Evolutionary conservation across 2,113 vertebrate genomes (phyloP).

Genomic region (Aythya baeri): DNA sequence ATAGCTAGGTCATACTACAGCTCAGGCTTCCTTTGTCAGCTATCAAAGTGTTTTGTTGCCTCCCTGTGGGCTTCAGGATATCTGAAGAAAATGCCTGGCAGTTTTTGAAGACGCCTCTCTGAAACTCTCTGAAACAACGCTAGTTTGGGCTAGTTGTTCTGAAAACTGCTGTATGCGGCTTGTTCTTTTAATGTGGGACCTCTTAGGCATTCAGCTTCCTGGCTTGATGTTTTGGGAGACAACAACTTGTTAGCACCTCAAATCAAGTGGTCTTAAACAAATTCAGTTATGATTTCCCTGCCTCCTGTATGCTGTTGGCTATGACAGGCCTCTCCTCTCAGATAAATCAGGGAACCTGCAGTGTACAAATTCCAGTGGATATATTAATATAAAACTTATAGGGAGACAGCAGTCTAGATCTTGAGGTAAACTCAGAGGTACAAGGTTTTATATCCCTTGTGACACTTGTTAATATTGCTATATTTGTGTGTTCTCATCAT

Average conservation of each 20-base stretch:
- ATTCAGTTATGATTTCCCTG: neutral
- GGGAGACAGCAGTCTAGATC: neutral
- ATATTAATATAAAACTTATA: neutral
- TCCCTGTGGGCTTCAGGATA: neutral
- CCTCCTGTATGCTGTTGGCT: neutral
- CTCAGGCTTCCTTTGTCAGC: neutral
- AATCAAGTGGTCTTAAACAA: neutral
- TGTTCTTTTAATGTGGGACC: neutral
- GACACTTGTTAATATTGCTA: neutral
- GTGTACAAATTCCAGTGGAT: neutral
- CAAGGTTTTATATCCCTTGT: accelerated
- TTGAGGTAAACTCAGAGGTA: neutral
- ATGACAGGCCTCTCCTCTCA: neutral
- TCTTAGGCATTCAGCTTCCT: neutral
- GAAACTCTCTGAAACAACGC: neutral
- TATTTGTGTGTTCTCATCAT: neutral
- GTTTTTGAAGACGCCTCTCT: neutral
- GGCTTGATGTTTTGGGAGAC: neutral
- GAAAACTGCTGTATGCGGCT: neutral
- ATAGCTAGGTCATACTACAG: neutral
- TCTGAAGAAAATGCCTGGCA: neutral
- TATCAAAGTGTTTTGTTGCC: neutral
- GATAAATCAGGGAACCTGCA: neutral
- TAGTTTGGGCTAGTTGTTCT: neutral
- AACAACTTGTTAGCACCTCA: neutral